Evolutionary conservation across 2,888 invertebrate species (phyloP).

Genomic region (Serripes groenlandicus): DNA sequence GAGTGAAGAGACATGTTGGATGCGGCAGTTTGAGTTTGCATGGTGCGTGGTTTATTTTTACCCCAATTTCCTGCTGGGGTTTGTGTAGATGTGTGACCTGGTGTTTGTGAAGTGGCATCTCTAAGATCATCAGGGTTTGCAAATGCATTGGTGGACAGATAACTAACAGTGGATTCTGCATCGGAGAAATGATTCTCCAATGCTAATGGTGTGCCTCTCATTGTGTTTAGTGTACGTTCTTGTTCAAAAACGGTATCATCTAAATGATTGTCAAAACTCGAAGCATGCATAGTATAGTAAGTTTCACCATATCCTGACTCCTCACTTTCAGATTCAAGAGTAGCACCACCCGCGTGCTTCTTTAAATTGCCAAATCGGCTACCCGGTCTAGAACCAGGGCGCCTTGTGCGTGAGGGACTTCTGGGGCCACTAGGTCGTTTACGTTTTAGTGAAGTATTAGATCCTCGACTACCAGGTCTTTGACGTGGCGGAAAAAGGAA

Average conservation of each 20-base stretch:
- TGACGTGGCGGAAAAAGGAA: constrained; percentile 66
- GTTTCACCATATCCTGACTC: constrained; percentile 84
- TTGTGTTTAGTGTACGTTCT: constrained; percentile 66
- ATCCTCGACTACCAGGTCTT: constrained; percentile 66
- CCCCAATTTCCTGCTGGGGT: constrained; percentile 72
- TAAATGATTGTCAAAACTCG: constrained; percentile 81
- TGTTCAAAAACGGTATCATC: constrained; percentile 78
- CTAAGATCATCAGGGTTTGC: constrained; percentile 78
- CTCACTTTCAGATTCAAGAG: constrained; percentile 81
- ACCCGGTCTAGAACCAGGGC: constrained; percentile 59
- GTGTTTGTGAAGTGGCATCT: constrained; percentile 79
- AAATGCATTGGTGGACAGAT: constrained; percentile 74
- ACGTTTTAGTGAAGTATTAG: constrained; percentile 66
- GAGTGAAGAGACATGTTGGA: constrained; percentile 78
- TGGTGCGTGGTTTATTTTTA: constrained; percentile 66
- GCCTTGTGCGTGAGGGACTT: constrained; percentile 52
- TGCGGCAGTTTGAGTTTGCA: constrained; percentile 77
- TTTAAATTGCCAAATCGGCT: constrained; percentile 69
- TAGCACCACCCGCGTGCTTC: constrained; percentile 71
- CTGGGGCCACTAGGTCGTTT: constrained; percentile 52
- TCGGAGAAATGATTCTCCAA: constrained; percentile 78
- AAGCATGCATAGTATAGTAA: constrained; percentile 82
- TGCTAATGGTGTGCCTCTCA: constrained; percentile 75
- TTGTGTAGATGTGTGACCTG: constrained; percentile 80
- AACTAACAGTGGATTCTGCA: constrained; percentile 78